Conservation (phyloP, 2,888 invertebrate genomes). For the Pterobdella sp. region DNA sequence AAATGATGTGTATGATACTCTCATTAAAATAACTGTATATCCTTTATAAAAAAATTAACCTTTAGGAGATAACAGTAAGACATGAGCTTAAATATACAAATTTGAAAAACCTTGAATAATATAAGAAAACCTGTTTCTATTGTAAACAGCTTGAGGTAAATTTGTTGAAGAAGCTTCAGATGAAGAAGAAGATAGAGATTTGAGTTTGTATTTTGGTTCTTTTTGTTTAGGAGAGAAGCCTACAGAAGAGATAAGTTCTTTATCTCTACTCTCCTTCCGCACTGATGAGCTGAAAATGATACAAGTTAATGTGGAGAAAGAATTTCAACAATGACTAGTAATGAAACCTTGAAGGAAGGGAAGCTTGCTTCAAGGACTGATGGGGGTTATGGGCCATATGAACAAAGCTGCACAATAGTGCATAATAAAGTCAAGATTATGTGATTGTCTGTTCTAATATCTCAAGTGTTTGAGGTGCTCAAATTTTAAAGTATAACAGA, state of each 20-base stretch:
- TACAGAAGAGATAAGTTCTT: background rate
- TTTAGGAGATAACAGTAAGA: too few species aligned
- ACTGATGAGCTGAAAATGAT: background rate
- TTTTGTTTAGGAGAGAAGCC: background rate
- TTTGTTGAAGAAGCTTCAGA: background rate
- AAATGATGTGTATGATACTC: too few species aligned
- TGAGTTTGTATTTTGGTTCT: background rate
- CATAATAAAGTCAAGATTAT: background rate
- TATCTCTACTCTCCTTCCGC: background rate
- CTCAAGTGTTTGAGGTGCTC: background rate
- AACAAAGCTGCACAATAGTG: background rate
- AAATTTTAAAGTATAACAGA: background rate
- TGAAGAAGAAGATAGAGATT: background rate
- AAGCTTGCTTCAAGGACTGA: background rate
- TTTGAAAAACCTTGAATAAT: too few species aligned
- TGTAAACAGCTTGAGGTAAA: too few species aligned
- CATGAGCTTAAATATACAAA: too few species aligned
- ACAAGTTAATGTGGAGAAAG: background rate
- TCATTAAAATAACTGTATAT: too few species aligned
- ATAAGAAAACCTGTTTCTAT: too few species aligned
- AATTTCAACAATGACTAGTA: background rate
- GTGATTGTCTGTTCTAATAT: background rate
- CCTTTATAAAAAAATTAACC: too few species aligned
- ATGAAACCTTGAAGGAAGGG: slow-evolving; percentile 3
- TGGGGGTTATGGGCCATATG: slow-evolving; percentile 6